A percentile compares a stretch with the other conserved stretches of the same genome.
Conservation (phyloP, 2,113 vertebrate genomes). For the Scalopus aquaticus region DNA sequence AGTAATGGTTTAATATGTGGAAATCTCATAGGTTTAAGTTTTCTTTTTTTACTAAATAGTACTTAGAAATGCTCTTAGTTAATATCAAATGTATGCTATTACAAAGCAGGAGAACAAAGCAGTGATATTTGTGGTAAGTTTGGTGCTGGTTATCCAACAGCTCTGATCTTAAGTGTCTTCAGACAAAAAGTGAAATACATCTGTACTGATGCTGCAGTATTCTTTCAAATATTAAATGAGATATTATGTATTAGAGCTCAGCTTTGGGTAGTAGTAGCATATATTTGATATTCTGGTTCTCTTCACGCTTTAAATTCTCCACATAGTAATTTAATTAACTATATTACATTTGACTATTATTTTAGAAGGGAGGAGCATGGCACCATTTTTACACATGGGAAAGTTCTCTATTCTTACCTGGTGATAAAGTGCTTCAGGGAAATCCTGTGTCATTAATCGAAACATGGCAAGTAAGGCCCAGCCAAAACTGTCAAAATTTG, state of each 20-base stretch:
- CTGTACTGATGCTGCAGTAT: background rate
- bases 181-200: background rate
- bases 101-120: background rate
- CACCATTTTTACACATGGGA: background rate
- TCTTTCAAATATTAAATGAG: background rate
- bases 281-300: background rate
- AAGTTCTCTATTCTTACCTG: constrained; percentile 82
- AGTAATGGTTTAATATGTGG: background rate
- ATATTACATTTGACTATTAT: background rate
- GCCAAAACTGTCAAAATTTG: constrained; percentile 91
- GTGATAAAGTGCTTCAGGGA: constrained; percentile 91
- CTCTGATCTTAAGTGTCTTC: background rate
- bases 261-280: background rate
- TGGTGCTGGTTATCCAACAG: background rate
- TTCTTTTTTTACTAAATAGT: background rate
- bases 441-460: constrained; percentile 91
- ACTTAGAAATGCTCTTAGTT: background rate
- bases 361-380: background rate
- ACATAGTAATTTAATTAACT: background rate
- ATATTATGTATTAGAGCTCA: background rate
- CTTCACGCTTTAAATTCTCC: background rate
- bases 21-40: background rate
- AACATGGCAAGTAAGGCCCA: constrained; percentile 92
- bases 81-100: background rate
- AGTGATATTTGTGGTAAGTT: background rate